A percentile compares a stretch with the other conserved stretches of the same genome.
These are phyloP conservation scores for Centropus bengalensis DNA, from an alignment of 2,113 vertebrate species.

Conservation along the genomic window DNA sequence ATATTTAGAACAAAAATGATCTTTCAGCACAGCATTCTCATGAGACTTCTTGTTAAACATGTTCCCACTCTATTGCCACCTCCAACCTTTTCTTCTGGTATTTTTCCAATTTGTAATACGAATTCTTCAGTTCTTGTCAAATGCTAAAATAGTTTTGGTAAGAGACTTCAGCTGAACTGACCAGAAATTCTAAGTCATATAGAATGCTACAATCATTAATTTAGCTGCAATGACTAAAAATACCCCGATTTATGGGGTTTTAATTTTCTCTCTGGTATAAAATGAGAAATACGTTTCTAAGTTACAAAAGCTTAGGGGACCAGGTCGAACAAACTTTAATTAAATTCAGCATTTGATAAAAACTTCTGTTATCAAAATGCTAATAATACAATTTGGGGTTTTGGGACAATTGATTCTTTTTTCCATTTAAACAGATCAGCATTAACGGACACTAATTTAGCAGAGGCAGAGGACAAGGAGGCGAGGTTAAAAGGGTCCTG, in stretches of 20 bases:
- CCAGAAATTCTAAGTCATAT: neutral
- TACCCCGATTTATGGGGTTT: neutral
- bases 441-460: constrained; percentile 2
- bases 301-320: neutral
- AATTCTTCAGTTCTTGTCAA: constrained; percentile 46
- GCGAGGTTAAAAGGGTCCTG: neutral
- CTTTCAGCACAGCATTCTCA: constrained; percentile 28
- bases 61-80: constrained; percentile 49
- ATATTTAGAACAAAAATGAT: constrained; percentile 49
- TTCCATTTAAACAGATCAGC: neutral
- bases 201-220: neutral
- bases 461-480: neutral
- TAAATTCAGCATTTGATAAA: neutral
- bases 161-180: neutral
- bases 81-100: constrained; percentile 62
- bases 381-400: neutral
- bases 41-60: constrained; percentile 40
- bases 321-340: constrained; percentile 22
- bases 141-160: neutral
- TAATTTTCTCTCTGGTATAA: constrained; percentile 13
- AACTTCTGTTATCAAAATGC: neutral
- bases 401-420: neutral
- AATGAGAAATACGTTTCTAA: constrained; percentile 16
- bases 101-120: constrained; percentile 38
- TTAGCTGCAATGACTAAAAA: neutral